Percentiles rank a stretch among this genome's conserved stretches.
These are phyloP conservation scores for Misgurnus mizolepis DNA, from an alignment of 2,113 vertebrate species.

Conservation along the genomic window DNA sequence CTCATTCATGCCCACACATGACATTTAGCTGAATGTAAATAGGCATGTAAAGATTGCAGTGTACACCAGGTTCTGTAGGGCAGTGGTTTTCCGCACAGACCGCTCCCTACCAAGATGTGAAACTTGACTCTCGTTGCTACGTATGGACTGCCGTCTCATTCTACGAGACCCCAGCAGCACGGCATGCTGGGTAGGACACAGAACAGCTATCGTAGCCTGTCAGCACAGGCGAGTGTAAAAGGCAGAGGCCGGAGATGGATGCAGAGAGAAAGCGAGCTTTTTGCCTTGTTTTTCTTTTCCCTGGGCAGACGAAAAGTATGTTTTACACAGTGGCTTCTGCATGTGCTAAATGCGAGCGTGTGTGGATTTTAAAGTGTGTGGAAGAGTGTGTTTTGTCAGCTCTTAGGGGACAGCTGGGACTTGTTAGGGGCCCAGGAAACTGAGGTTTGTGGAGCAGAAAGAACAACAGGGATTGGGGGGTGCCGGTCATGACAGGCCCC, in stretches of 20 bases:
- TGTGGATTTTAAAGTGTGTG: slow-evolving; percentile 12
- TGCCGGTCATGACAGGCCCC: slow-evolving; percentile 6
- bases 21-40: slow-evolving; percentile 1
- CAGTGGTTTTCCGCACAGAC: slow-evolving; percentile 15
- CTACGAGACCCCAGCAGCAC: not conserved
- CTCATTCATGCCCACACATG: not conserved
- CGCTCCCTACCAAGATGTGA: slow-evolving; percentile 8
- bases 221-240: slow-evolving; percentile 21
- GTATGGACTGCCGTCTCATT: not conserved
- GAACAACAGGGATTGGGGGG: slow-evolving; percentile 21
- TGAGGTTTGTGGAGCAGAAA: slow-evolving; percentile 47
- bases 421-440: slow-evolving; percentile 50
- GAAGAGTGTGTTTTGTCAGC: slow-evolving; percentile 44
- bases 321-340: slow-evolving; percentile 27
- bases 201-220: slow-evolving; percentile 14
- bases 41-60: slow-evolving; percentile 25
- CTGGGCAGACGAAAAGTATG: slow-evolving; percentile 9
- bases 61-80: slow-evolving; percentile 17
- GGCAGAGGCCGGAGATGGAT: slow-evolving; percentile 8
- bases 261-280: not conserved
- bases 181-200: slow-evolving; percentile 37
- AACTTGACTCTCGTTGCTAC: slow-evolving; percentile 6
- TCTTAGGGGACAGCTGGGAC: slow-evolving; percentile 47
- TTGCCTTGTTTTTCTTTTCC: not conserved
- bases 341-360: slow-evolving; percentile 19